phyloP scores from a whole-genome alignment of 2,888 invertebrate species.

The Ochropleura leucogaster region DNA sequence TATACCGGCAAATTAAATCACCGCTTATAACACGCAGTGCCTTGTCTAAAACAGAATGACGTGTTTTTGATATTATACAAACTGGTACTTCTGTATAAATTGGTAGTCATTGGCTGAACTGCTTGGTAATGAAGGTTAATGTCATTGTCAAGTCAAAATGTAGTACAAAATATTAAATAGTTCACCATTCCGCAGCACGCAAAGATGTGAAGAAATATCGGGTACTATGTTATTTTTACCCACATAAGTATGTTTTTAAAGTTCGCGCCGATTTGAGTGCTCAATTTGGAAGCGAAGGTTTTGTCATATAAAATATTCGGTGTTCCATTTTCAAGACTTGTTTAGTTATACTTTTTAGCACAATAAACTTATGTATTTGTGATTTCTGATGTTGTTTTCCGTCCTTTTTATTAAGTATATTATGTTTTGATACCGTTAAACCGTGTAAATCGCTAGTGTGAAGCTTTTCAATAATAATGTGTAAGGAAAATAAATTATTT shows the following conservation, averaged over 20 bases:
- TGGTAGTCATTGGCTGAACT: constrained; percentile 13
- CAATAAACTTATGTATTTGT: constrained; percentile 1
- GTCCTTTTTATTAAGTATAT: constrained; percentile 18
- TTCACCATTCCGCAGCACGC: constrained; percentile 26
- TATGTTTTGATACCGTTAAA: constrained; percentile 19
- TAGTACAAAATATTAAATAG: constrained; percentile 35
- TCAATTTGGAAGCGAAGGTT: constrained; percentile 44
- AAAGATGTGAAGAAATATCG: constrained; percentile 11
- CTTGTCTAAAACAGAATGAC: constrained; percentile 52
- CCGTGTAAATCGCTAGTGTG: constrained; percentile 3
- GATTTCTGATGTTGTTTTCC: constrained; percentile 36
- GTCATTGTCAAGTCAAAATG: constrained; percentile 23
- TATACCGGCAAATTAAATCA: constrained; percentile 72
- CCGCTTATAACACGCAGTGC: constrained; percentile 63
- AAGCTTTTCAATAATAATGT: constrained; percentile 26
- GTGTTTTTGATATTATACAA: constrained; percentile 21
- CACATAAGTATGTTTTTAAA: constrained; percentile 66
- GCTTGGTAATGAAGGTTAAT: constrained; percentile 35
- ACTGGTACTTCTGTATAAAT: not conserved
- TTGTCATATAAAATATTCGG: constrained; percentile 9
- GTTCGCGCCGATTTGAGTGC: constrained; percentile 72
- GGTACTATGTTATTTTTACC: constrained; percentile 2
- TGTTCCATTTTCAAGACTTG: constrained; percentile 17
- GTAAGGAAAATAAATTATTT: constrained; percentile 51
- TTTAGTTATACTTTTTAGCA: constrained; percentile 1